Base-by-base conservation (phyloP, 2,888 invertebrate species). In the Xestia c-nigrum region DNA sequence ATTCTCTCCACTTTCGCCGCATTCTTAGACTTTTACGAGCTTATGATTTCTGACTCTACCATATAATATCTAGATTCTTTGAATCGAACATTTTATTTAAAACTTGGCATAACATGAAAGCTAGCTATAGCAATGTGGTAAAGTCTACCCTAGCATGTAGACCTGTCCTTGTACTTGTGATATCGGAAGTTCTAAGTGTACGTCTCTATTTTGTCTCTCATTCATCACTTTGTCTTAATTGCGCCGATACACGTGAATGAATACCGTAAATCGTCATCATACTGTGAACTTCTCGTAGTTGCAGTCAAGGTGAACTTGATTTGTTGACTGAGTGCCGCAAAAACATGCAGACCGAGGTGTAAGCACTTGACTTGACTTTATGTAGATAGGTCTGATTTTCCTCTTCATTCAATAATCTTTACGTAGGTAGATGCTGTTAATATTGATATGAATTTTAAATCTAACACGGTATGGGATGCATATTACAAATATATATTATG, bases 231-330 rank as follows among this genome's bases (percentile, higher is more conserved):
- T 5, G 21, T 71, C 57, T 72, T 75, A 81, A 67, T 74, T 72
- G 75, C 77, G 71, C 65, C 50, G 40, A 75, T 78, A 67, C 76
- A 78, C 71, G n/a, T n/a, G n/a, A n/a, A 72, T 43, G 24, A 74
- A 74, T 40, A 66, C 24, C 46, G 38, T 38, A 50, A 65, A 78
- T 73, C 72, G 72, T 78, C 74, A 74, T 40, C 47, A 72, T 70
- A 63, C 59, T 61, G 21, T 38, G 76, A 81, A 77, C 66, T 78
- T 68, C 84, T 72, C 52, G n/a, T 78, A 72, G 61, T 38, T 73
- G 75, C 82, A 59, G 31, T 31, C 59, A 88, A 88, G 87, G 88
- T 86, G 74, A 88, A 87, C 88, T 57, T 82, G 78, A 78, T 83
- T 84, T 71, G 63, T 46, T 61, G 63, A 59, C 69, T 38, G 47